A percentile compares a stretch with the other conserved stretches of the same genome.
phyloP scores from a whole-genome alignment of 64 coral and sea anemone species.

The Acropora yongei region DNA sequence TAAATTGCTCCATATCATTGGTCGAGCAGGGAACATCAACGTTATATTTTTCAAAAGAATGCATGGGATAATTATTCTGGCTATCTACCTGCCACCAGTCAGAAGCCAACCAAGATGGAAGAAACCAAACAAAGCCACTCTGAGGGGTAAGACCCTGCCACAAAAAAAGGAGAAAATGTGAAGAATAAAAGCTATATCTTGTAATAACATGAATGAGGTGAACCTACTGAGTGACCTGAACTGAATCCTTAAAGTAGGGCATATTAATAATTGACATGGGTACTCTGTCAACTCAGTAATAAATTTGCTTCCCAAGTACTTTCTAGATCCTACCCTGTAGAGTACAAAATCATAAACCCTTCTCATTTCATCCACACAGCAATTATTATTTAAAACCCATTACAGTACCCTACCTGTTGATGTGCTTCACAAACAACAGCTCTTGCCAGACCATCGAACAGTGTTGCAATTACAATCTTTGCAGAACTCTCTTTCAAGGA shows the following conservation, averaged over 20 bases:
- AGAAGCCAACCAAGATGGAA: slow-evolving; percentile 81
- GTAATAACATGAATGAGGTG: too few relatives aligned
- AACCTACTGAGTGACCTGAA: too few relatives aligned
- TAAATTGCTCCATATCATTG: slow-evolving; percentile 65
- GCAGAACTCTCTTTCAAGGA: slow-evolving; percentile 74
- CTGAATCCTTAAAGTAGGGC: too few relatives aligned
- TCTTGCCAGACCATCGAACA: slow-evolving; percentile 83
- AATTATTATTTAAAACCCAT: too few relatives aligned
- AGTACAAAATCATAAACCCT: too few relatives aligned
- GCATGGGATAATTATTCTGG: neutral
- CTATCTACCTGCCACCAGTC: slow-evolving; percentile 66
- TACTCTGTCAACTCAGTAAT: too few relatives aligned
- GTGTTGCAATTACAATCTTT: slow-evolving; percentile 74
- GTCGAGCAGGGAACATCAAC: slow-evolving; percentile 50
- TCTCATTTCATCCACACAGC: too few relatives aligned
- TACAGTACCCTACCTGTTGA: slow-evolving; percentile 55
- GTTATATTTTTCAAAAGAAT: neutral
- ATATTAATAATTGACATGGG: too few relatives aligned
- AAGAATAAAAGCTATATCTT: too few relatives aligned
- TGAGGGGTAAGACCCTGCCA: slow-evolving; percentile 72
- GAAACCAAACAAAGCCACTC: slow-evolving; percentile 88
- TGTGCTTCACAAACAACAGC: slow-evolving; percentile 89
- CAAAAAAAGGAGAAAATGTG: too few relatives aligned
- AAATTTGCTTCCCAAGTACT: too few relatives aligned
- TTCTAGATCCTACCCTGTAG: too few relatives aligned